Evolutionary conservation across 2,797 vertebrate genomes (phyloP).

Genomic region (Hoplostethus mediterraneus): DNA sequence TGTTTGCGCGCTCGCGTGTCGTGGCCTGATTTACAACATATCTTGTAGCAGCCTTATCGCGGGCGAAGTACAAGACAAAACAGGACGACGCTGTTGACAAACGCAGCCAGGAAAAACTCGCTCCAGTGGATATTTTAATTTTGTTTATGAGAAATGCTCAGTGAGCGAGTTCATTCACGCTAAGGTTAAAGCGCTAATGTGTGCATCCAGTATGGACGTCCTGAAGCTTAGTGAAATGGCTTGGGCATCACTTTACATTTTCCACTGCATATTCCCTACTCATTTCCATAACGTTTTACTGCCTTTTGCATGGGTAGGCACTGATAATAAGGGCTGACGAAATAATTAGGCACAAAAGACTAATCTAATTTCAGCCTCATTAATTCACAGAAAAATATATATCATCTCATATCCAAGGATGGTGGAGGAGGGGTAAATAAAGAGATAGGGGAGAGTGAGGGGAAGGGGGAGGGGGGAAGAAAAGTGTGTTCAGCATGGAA

Average conservation of each 20-base stretch:
- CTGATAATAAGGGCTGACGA: conserved; percentile 49
- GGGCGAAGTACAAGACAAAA: conserved; percentile 45
- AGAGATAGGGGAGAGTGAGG: not conserved
- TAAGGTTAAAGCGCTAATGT: conserved; percentile 64
- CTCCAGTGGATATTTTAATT: conserved; percentile 67
- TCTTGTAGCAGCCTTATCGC: conserved; percentile 41
- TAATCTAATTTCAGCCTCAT: conserved; percentile 44
- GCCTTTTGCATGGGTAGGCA: conserved; percentile 61
- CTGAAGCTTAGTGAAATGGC: conserved; percentile 58
- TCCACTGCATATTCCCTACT: conserved; percentile 53
- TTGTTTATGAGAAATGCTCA: conserved; percentile 64
- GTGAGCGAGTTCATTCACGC: conserved; percentile 52
- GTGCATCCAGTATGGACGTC: conserved; percentile 51
- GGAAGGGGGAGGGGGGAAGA: not conserved
- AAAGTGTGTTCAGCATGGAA: not conserved
- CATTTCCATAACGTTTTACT: conserved; percentile 67
- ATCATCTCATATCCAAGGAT: not conserved
- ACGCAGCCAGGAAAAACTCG: conserved; percentile 43
- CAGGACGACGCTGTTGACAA: conserved; percentile 26
- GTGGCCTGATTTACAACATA: conserved; percentile 56
- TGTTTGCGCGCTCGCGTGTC: conserved; percentile 31
- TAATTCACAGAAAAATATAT: conserved; percentile 34
- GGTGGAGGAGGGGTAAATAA: not conserved
- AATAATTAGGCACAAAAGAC: conserved; percentile 48
- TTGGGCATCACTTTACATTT: conserved; percentile 62